Conservation (phyloP, 1,140 invertebrate genomes). For the Vollenhovia emeryi region DNA sequence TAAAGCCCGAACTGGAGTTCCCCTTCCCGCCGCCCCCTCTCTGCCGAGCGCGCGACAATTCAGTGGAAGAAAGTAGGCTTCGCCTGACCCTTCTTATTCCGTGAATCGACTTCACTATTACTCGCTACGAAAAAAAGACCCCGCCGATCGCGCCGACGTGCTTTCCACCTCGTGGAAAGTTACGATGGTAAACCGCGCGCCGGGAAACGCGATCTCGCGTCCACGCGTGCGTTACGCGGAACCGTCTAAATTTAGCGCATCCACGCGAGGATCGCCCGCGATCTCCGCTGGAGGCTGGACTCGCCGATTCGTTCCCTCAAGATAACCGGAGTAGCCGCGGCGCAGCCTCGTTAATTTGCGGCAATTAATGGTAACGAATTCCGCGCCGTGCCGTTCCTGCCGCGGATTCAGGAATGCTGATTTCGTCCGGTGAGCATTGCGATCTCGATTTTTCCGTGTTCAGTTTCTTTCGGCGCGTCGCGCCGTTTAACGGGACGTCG, state of each 20-base stretch:
- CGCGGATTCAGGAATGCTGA: neutral
- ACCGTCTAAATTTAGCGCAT: conserved; percentile 24
- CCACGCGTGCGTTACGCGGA: conserved; percentile 45
- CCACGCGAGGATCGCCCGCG: neutral
- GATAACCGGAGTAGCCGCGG: neutral
- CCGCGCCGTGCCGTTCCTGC: neutral
- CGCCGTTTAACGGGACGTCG: neutral
- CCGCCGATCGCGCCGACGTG: conserved; percentile 45
- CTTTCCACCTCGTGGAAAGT: conserved; percentile 73
- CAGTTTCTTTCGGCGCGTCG: neutral
- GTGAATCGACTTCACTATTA: conserved; percentile 74
- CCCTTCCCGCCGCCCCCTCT: conserved; percentile 17
- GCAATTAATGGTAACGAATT: conserved; percentile 33
- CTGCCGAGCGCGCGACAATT: conserved; percentile 48
- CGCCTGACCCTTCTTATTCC: conserved; percentile 70
- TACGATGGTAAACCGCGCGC: conserved; percentile 35
- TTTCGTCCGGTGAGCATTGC: neutral
- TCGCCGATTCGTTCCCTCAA: neutral
- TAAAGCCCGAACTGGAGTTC: conserved; percentile 9
- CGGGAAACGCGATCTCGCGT: conserved; percentile 50
- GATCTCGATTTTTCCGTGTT: conserved; percentile 21
- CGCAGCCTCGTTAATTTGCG: neutral
- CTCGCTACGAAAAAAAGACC: conserved; percentile 59
- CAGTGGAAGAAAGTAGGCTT: conserved; percentile 79
- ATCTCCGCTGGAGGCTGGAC: neutral